phyloP scores from a whole-genome alignment of 2,113 vertebrate species.

The Sapajus apella region DNA sequence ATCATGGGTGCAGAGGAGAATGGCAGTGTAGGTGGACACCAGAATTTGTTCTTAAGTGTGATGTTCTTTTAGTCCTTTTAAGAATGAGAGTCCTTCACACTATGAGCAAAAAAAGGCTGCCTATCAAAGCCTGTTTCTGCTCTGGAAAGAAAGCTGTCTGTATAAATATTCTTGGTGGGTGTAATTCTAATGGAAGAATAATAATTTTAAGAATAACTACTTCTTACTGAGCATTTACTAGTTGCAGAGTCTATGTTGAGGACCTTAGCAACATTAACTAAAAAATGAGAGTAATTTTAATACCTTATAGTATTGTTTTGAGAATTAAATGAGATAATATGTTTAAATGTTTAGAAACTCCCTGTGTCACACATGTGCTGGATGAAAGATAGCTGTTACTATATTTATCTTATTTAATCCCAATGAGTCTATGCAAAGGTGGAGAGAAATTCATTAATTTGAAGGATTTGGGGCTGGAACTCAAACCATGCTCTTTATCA shows the following conservation, averaged over 20 bases:
- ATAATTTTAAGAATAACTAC: neutral
- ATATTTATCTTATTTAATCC: neutral
- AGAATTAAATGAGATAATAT: neutral
- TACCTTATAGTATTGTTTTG: too few relatives aligned
- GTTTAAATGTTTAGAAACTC: neutral
- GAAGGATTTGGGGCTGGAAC: neutral
- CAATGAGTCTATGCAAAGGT: neutral
- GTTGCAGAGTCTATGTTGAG: neutral
- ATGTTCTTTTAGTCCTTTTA: neutral
- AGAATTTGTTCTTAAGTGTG: neutral
- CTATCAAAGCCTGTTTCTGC: neutral
- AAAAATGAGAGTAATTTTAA: neutral
- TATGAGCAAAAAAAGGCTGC: neutral
- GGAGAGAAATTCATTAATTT: neutral
- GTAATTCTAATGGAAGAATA: neutral
- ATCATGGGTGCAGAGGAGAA: neutral
- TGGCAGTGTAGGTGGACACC: neutral
- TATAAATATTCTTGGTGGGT: neutral
- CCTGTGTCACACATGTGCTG: neutral
- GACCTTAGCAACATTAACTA: neutral
- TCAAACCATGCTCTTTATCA: neutral
- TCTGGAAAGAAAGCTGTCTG: neutral
- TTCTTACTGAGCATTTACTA: neutral
- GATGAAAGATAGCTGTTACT: neutral
- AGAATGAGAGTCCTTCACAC: neutral